These are phyloP conservation scores for Eupeodes latifasciatus DNA, from an alignment of 2,888 invertebrate genomes.

Conservation along the genomic window DNA sequence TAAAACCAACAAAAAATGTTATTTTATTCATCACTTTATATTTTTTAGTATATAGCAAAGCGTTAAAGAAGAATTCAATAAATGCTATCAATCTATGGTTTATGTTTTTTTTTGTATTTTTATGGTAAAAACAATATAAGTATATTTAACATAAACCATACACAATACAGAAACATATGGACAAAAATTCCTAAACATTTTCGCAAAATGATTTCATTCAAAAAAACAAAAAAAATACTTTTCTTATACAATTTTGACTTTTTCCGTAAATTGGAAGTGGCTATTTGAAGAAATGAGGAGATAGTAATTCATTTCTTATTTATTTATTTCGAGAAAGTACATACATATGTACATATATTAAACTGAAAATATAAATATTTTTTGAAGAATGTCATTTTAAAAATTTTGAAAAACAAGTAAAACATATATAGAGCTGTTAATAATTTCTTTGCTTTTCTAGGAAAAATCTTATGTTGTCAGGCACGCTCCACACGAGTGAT, in stretches of 20 bases:
- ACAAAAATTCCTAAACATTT: background rate
- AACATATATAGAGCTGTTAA: background rate
- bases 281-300: background rate
- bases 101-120: background rate
- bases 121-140: background rate
- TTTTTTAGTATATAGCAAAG: background rate
- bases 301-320: conserved; percentile 8
- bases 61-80: background rate
- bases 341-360: background rate
- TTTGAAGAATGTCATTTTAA: conserved; percentile 9
- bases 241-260: background rate
- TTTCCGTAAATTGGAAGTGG: background rate
- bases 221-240: conserved; percentile 5
- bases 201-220: conserved; percentile 13
- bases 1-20: conserved; percentile 1
- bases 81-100: conserved; percentile 12
- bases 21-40: conserved; percentile 8
- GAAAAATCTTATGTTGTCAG: conserved; percentile 10
- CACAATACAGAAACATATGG: background rate
- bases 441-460: background rate
- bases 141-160: background rate
- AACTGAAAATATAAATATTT: background rate
- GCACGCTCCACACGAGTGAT: conserved; percentile 19
- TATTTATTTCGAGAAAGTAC: background rate
- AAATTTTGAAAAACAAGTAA: conserved; percentile 7